A percentile compares a stretch with the other conserved stretches of the same genome.
phyloP scores from a whole-genome alignment of 2,113 vertebrate species.

The Etia nguti region DNA sequence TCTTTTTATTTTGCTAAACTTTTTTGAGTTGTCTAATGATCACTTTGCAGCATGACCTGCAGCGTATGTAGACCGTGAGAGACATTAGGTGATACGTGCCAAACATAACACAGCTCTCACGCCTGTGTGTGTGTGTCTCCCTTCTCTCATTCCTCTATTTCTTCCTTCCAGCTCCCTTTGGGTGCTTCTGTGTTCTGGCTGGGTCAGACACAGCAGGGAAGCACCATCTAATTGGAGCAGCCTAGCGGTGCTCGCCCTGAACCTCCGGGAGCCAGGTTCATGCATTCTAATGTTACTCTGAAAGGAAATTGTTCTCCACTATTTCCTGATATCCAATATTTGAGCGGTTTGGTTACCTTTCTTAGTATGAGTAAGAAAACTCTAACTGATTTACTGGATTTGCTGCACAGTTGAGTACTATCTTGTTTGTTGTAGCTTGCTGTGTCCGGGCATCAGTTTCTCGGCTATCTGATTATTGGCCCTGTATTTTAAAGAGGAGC shows the following conservation, averaged over 20 bases:
- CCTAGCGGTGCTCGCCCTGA: slow-evolving; percentile 73
- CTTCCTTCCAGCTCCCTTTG: slow-evolving; percentile 63
- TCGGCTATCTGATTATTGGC: background rate
- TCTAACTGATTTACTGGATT: slow-evolving; percentile 83
- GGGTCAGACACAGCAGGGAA: slow-evolving; percentile 79
- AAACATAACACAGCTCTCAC: slow-evolving; percentile 53
- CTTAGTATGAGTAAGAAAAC: slow-evolving; percentile 76
- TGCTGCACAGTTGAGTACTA: slow-evolving; percentile 47
- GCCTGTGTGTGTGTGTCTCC: slow-evolving; percentile 1
- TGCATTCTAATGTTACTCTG: slow-evolving; percentile 84
- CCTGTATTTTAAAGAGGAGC: background rate
- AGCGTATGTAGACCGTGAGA: slow-evolving; percentile 37
- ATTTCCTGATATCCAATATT: slow-evolving; percentile 87
- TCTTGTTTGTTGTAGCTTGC: background rate
- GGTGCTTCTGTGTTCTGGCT: slow-evolving; percentile 71
- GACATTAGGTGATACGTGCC: slow-evolving; percentile 24
- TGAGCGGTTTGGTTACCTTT: slow-evolving; percentile 64
- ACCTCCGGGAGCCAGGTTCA: slow-evolving; percentile 73
- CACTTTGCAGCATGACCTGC: slow-evolving; percentile 23
- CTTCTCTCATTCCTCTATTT: slow-evolving; percentile 44
- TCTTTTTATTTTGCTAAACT: background rate
- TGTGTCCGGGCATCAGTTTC: background rate
- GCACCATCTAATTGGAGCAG: slow-evolving; percentile 79
- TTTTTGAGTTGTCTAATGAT: background rate
- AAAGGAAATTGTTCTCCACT: slow-evolving; percentile 84